phyloP scores from a whole-genome alignment of 2,113 vertebrate species.

The Piprites chloris region DNA sequence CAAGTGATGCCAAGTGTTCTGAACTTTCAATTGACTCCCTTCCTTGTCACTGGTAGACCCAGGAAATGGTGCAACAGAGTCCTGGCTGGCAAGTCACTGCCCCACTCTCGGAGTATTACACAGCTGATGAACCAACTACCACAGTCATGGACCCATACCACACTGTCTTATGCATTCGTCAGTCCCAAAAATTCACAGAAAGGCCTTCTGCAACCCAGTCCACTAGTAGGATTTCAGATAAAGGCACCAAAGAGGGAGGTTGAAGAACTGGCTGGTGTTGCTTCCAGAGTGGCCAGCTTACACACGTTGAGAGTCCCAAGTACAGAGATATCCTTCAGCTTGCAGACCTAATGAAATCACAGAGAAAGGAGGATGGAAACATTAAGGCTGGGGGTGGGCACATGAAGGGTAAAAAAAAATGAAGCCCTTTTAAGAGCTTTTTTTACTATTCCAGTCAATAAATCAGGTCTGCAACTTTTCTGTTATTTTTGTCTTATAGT shows the following conservation, averaged over 20 bases:
- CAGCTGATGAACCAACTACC: neutral
- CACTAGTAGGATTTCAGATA: neutral
- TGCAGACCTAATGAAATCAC: neutral
- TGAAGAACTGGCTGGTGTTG: neutral
- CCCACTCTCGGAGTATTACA: neutral
- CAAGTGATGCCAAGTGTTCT: neutral
- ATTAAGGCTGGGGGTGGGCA: neutral
- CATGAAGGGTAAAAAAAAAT: neutral
- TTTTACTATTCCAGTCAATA: neutral
- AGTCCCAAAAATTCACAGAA: neutral
- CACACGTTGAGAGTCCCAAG: rapidly evolving
- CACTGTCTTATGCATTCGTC: neutral
- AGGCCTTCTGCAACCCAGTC: neutral
- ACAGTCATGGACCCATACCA: rapidly evolving
- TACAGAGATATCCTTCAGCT: neutral
- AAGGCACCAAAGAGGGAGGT: neutral
- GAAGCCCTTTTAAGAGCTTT: neutral
- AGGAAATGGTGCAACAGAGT: rapidly evolving
- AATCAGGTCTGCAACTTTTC: neutral
- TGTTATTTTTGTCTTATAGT: neutral
- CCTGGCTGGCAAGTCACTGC: neutral
- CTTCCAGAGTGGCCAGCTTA: neutral
- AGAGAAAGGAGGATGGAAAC: neutral
- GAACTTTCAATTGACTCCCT: rapidly evolving
- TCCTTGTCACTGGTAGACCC: rapidly evolving